Evolutionary conservation across 1,140 invertebrate genomes (phyloP).

Genomic region (Archivesica marissinica): DNA sequence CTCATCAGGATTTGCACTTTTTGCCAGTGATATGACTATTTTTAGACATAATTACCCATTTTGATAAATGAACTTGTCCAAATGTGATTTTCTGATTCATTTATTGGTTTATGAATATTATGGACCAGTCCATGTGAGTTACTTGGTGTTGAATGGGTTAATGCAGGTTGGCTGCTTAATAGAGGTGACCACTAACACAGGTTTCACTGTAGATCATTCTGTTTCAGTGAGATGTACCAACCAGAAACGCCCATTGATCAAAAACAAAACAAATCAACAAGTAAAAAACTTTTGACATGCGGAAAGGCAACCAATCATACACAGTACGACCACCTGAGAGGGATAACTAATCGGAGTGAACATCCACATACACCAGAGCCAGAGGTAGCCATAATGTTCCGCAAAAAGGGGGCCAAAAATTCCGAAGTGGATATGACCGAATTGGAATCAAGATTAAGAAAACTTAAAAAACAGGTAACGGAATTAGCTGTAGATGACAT

Average conservation of each 20-base stretch:
- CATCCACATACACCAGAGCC: conserved; percentile 89
- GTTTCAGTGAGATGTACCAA: conserved; percentile 7
- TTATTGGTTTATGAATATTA: too few relatives aligned
- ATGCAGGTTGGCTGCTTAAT: too few relatives aligned
- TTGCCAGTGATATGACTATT: too few relatives aligned
- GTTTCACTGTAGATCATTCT: background rate
- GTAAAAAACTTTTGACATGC: conserved; percentile 88
- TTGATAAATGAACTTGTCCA: too few relatives aligned
- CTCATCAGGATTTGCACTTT: too few relatives aligned
- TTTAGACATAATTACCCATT: too few relatives aligned
- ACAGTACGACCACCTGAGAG: conserved; percentile 93
- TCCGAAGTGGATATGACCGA: conserved; percentile 91
- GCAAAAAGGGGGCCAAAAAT: conserved; percentile 87
- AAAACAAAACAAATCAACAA: conserved; percentile 48
- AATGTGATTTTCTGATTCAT: too few relatives aligned
- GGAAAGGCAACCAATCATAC: conserved; percentile 94
- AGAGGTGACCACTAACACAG: too few relatives aligned
- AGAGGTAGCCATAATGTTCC: conserved; percentile 90
- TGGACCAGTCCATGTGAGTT: too few relatives aligned
- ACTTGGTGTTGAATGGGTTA: too few relatives aligned
- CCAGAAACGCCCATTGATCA: conserved; percentile 7
- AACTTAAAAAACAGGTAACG: conserved; percentile 90
- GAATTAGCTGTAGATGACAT: too few relatives aligned
- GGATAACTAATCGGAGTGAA: conserved; percentile 90
- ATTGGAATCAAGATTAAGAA: conserved; percentile 90